Conservation (phyloP, 2,113 vertebrate species). For the Bubo scandiacus region DNA sequence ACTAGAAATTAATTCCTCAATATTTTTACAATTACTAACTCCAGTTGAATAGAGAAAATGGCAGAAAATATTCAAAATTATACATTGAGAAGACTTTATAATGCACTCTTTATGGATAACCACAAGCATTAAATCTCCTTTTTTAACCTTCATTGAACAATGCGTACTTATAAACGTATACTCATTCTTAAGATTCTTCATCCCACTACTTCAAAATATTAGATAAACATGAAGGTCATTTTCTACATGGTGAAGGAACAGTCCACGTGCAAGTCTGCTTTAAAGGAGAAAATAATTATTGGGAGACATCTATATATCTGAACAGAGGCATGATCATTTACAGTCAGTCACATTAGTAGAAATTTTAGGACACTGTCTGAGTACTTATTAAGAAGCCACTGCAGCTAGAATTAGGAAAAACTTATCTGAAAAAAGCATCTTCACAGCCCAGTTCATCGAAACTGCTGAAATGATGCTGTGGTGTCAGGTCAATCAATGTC, state of each 20-base stretch:
- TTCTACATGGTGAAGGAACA: not conserved
- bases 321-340: not conserved
- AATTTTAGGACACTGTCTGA: not conserved
- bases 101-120: not conserved
- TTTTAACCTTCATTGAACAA: not conserved
- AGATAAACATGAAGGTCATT: not conserved
- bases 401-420: not conserved
- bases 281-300: not conserved
- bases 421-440: slow-evolving; percentile 1
- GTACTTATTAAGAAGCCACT: not conserved
- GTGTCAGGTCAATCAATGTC: not conserved
- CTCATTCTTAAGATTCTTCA: not conserved
- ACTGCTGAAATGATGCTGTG: not conserved
- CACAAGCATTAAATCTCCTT: not conserved
- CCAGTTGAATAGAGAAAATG: not conserved
- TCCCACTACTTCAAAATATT: not conserved
- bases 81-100: not conserved
- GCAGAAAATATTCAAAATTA: not conserved
- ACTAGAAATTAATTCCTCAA: not conserved
- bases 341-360: not conserved
- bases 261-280: not conserved
- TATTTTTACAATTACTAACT: not conserved
- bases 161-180: not conserved
- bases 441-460: not conserved
- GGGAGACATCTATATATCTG: not conserved